phyloP scores from a whole-genome alignment of 2,888 invertebrate genomes.

The Actias luna region DNA sequence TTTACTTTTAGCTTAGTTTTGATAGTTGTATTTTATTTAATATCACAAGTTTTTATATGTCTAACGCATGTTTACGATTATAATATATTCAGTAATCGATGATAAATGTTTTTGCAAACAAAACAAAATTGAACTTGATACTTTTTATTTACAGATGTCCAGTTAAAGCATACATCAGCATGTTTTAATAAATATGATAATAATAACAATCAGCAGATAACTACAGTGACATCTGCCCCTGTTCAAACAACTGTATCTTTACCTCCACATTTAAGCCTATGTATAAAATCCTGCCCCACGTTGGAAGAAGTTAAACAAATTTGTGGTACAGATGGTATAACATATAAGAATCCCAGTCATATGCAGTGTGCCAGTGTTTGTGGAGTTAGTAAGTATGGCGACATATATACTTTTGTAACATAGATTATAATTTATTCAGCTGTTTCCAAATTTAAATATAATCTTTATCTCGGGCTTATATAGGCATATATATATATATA shows the following conservation, averaged over 20 bases:
- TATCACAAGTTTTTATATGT: too few relatives aligned
- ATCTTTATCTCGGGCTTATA: too few relatives aligned
- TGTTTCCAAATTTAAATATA: too few relatives aligned
- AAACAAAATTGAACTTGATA: not conserved
- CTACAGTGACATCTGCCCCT: not conserved
- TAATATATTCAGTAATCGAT: too few relatives aligned
- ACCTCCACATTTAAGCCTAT: slow-evolving; percentile 10
- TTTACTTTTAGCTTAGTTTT: too few relatives aligned
- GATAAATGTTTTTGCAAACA: too few relatives aligned
- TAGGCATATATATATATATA: too few relatives aligned
- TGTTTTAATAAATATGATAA: slow-evolving; percentile 18
- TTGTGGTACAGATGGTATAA: slow-evolving; percentile 64
- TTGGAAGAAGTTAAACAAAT: slow-evolving; percentile 70
- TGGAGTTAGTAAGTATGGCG: slow-evolving; percentile 58
- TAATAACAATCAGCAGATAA: slow-evolving; percentile 10
- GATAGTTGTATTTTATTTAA: too few relatives aligned
- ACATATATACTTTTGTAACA: too few relatives aligned
- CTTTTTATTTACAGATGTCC: slow-evolving; percentile 30
- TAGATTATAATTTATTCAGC: too few relatives aligned
- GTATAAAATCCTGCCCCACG: slow-evolving; percentile 28
- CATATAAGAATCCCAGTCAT: slow-evolving; percentile 60
- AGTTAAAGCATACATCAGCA: slow-evolving; percentile 20
- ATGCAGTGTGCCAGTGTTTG: slow-evolving; percentile 63
- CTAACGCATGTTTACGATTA: too few relatives aligned
- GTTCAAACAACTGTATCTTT: not conserved